A percentile compares a stretch with the other conserved stretches of the same genome.
These are phyloP conservation scores for Lamellibrachia luymesi DNA, from an alignment of 1,140 invertebrate species.

Conservation along the genomic window DNA sequence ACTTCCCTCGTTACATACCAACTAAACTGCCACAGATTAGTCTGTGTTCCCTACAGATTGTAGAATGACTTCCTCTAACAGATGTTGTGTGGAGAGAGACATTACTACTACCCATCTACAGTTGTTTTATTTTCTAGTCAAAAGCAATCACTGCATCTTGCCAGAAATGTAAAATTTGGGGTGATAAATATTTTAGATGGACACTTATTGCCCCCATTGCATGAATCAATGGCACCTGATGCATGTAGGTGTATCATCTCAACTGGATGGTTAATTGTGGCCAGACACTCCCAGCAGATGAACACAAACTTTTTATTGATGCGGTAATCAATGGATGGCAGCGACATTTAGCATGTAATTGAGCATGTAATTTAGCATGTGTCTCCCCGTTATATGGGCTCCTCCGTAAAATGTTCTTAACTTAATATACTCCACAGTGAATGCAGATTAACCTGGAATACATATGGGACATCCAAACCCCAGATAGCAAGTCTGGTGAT, in stretches of 20 bases:
- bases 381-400: background rate
- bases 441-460: too few relatives aligned
- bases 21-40: too few relatives aligned
- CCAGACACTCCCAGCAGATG: background rate
- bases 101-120: background rate
- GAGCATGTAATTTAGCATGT: background rate
- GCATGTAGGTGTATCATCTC: background rate
- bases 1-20: too few relatives aligned
- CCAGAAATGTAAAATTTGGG: background rate
- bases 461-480: too few relatives aligned
- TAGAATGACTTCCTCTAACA: too few relatives aligned
- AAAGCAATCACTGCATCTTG: background rate
- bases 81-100: too few relatives aligned
- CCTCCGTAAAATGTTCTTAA: background rate
- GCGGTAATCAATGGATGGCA: background rate
- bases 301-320: background rate
- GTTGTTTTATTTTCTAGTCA: background rate
- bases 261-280: background rate
- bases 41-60: too few relatives aligned
- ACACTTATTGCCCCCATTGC: background rate
- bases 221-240: background rate
- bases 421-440: background rate
- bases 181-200: background rate
- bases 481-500: too few relatives aligned
- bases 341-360: background rate